Evolutionary conservation across 2,888 invertebrate genomes (phyloP), one percentile per base, ranked within the genome.

Genomic region (Protodeltote pygarga): DNA sequence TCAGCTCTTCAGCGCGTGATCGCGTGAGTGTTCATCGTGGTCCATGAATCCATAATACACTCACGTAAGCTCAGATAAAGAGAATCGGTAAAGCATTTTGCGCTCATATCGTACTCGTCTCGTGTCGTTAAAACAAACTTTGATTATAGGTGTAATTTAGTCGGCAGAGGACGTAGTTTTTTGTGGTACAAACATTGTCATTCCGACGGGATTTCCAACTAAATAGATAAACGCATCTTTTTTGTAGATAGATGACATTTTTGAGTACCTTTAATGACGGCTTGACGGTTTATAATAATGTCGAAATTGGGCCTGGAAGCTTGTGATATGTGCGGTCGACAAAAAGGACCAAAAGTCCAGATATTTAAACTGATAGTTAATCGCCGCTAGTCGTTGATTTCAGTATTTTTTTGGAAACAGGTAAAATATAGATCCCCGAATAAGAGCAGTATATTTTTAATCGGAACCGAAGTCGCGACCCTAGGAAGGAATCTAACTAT

Each of bases 161-260:
- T 66, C 67, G 67, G 65, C 60, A 53, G 70, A 53, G 55, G 65
- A 60, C 60, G 45, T 29, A 16, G 53, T 65, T 85, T 85, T 85
- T 85, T 81, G 69, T 73, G 38, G 11, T 8, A 28, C 31, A 33
- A 24, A 67, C 69, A 72, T 79, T 76, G 74, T 76, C 79, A 79
- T 77, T 75, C 78, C 75, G 48, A 35, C 63, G 59, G 65, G 70
- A 73, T 73, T 80, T 83, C 81, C 75, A 73, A 62, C 71, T 75
- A 81, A 83, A 84, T 82, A 81, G 80, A 72, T 71, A 74, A 78
- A 63, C 33, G 75, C 53, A 58, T 40, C 45, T 55, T 81, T 85
- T 82, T 82, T 80, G 66, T 79, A 65, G 53, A 73, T 84, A 84
- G 81, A 77, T 71, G 81, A 81, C 85, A 82, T 81, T 77, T 77